A percentile compares a stretch with the other conserved stretches of the same genome.
phyloP scores from a whole-genome alignment of 1,140 invertebrate genomes.

The Magallana ariakensis region DNA sequence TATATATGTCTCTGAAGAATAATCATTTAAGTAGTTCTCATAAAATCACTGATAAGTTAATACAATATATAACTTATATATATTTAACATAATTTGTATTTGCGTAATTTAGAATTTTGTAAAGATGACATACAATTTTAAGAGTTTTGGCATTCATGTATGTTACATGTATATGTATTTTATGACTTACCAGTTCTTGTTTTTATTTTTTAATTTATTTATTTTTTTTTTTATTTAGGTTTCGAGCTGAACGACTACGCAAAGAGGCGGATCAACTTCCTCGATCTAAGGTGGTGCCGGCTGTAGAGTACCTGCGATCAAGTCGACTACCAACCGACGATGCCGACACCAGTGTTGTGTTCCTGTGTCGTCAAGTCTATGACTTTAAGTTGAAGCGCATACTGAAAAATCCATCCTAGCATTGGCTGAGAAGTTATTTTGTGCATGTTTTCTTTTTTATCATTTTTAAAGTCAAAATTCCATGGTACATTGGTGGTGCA shows the following conservation, averaged over 20 bases:
- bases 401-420: slow-evolving; percentile 80
- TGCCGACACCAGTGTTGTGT: slow-evolving; percentile 91
- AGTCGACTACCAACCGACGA: slow-evolving; percentile 86
- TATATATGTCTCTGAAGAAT: too few relatives aligned
- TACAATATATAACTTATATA: too few relatives aligned
- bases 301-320: slow-evolving; percentile 81
- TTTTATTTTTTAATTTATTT: background rate
- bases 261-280: slow-evolving; percentile 84
- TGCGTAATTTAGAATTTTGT: too few relatives aligned
- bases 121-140: too few relatives aligned
- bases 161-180: too few relatives aligned
- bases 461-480: too few relatives aligned
- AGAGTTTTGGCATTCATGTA: background rate
- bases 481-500: too few relatives aligned
- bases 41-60: too few relatives aligned
- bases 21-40: too few relatives aligned
- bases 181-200: background rate
- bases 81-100: too few relatives aligned
- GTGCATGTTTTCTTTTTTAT: too few relatives aligned
- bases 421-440: background rate
- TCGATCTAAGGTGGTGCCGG: slow-evolving; percentile 82
- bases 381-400: slow-evolving; percentile 90
- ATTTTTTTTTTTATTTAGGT: background rate
- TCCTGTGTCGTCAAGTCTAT: slow-evolving; percentile 96
- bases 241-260: slow-evolving; percentile 76